Evolutionary conservation across 2,888 invertebrate species (phyloP).

Genomic region (Geophilus truncorum): DNA sequence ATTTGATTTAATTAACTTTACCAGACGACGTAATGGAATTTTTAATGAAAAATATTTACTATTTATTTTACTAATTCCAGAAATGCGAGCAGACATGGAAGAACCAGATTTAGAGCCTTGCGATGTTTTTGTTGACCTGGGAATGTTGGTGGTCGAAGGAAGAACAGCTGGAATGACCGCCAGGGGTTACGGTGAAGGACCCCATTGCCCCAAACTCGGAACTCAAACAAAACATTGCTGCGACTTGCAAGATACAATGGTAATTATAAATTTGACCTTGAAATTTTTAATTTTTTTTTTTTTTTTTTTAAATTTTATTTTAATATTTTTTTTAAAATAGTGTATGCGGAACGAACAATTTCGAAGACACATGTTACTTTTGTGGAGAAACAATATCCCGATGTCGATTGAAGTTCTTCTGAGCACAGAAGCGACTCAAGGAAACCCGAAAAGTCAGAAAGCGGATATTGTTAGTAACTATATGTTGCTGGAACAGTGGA

Average conservation of each 20-base stretch:
- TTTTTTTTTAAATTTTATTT: not conserved
- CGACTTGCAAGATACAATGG: constrained; percentile 43
- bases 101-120: constrained; percentile 52
- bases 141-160: constrained; percentile 60
- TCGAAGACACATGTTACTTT: constrained; percentile 56
- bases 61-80: constrained; percentile 32
- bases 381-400: constrained; percentile 67
- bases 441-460: constrained; percentile 46
- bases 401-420: constrained; percentile 76
- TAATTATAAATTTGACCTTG: constrained; percentile 37
- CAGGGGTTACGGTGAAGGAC: constrained; percentile 64
- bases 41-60: not conserved
- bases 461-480: constrained; percentile 50
- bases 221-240: constrained; percentile 47
- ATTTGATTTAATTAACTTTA: too few relatives aligned
- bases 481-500: constrained; percentile 73
- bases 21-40: not conserved
- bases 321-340: constrained; percentile 49
- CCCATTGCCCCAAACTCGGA: constrained; percentile 56
- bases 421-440: constrained; percentile 64
- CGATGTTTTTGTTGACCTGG: constrained; percentile 56
- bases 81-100: constrained; percentile 41
- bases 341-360: constrained; percentile 56
- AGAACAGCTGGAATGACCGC: constrained; percentile 53
- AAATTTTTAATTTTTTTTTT: not conserved